These are phyloP conservation scores for Notechis scutatus DNA, from an alignment of 2,113 vertebrate species.

Conservation along the genomic window DNA sequence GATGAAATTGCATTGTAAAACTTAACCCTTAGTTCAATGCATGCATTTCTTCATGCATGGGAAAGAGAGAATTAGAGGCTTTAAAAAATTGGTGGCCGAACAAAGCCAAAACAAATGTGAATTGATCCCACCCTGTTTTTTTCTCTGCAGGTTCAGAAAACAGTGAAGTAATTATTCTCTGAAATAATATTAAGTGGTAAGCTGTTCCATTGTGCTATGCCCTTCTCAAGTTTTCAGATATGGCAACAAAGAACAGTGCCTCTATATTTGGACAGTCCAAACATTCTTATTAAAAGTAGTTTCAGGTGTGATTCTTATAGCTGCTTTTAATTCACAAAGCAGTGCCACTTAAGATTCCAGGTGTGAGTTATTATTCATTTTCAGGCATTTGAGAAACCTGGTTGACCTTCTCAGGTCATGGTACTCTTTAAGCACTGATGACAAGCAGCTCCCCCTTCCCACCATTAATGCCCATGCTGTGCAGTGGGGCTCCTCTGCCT, in stretches of 20 bases:
- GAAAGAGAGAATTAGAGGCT: background rate
- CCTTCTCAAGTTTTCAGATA: background rate
- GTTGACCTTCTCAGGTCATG: constrained; percentile 10
- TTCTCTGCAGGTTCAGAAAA: background rate
- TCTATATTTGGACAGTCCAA: background rate
- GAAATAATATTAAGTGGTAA: background rate
- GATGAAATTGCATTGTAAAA: background rate
- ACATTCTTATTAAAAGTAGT: background rate
- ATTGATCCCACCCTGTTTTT: background rate
- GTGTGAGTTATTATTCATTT: constrained; percentile 30
- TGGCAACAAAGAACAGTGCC: background rate
- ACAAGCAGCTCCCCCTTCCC: background rate
- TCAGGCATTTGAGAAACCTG: constrained; percentile 17
- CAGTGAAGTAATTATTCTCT: background rate
- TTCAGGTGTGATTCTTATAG: background rate
- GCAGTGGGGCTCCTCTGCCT: background rate
- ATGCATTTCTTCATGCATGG: background rate
- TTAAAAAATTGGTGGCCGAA: background rate
- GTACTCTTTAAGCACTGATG: background rate
- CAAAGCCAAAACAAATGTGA: background rate
- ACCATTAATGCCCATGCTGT: constrained; percentile 1
- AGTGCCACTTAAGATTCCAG: background rate
- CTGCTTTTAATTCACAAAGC: background rate
- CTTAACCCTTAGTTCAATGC: background rate
- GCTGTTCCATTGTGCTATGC: background rate